phyloP scores from a whole-genome alignment of 2,113 vertebrate genomes.

The Alethe castanea region DNA sequence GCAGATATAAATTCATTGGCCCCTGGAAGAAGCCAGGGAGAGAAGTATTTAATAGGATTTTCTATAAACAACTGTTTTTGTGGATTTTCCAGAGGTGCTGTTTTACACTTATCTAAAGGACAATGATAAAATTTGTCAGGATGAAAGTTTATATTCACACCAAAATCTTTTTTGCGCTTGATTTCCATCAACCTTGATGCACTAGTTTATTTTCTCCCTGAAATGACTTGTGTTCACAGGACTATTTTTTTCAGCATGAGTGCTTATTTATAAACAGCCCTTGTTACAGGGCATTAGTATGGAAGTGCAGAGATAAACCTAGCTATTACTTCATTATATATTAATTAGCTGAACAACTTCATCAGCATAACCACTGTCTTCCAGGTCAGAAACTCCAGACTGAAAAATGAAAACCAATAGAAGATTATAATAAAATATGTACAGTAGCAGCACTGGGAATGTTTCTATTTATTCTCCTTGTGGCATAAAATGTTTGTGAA shows the following conservation, averaged over 20 bases:
- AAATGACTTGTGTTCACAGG: neutral
- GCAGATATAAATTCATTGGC: neutral
- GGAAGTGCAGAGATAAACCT: constrained; percentile 9
- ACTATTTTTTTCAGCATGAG: neutral
- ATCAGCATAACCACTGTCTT: constrained; percentile 6
- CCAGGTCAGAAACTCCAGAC: neutral
- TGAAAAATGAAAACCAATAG: constrained; percentile 1
- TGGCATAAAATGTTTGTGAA: neutral
- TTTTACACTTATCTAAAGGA: neutral
- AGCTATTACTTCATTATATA: constrained; percentile 33
- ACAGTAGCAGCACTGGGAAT: neutral
- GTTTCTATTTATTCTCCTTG: neutral
- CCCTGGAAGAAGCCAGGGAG: neutral
- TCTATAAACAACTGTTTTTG: neutral
- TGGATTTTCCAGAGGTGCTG: neutral
- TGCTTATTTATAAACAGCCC: constrained; percentile 2
- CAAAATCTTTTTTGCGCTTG: neutral
- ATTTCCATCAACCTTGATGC: neutral
- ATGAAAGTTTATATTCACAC: neutral
- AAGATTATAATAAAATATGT: neutral
- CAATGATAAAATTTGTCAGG: neutral
- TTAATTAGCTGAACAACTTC: constrained; percentile 59
- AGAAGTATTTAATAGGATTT: neutral
- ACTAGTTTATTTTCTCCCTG: neutral
- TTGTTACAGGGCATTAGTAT: neutral